Base-by-base conservation (phyloP, 2,113 vertebrate species). In the Protobothrops mucrosquamatus region DNA sequence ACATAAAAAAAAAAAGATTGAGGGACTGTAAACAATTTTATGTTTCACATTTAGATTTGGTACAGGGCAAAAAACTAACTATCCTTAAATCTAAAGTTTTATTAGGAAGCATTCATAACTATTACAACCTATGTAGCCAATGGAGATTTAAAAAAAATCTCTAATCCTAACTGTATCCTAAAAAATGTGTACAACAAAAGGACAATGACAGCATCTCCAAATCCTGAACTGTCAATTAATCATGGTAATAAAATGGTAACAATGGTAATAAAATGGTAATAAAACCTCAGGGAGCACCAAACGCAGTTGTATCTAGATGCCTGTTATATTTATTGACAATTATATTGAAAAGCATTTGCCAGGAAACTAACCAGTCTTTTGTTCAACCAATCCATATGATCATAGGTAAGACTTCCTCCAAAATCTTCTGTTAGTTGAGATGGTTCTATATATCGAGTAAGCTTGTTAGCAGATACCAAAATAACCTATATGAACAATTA, bases 361-460 rank as follows among this genome's bases (percentile, higher is more conserved):
- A 91, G 88, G 69, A 96, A 97, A 98, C 98, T 97, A 95, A 99
- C 99, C 98, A 99, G 98, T 92, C 99, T 98, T 97, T 99, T 99
- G 98, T 98, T 99, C 96, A 99, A 95, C 99, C 99, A 99, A 97
- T 99, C 99, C 96, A 98, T 98, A 97, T 99, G 99, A 97, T 99
- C 99, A n/a, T 99, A 99, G 89, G 98, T 98, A 89, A 99, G 98
- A 94, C 98, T 99, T 92, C 99, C 99, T 89, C 99, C 99, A 93
- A 99, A 99, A 95, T 99, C 99, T 95, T 99, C 99, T 3, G 99
- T 99, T 95, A 99, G 97, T 92, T 99, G 99, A 94, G 98, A 99
- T 0, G 99, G 99, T 90, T 99, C 99, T 94, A 99, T 99, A 91
- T 99, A 99, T 74, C 99, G 98, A 0, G 99, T 99, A 96, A 99